Evolutionary conservation across 2,888 invertebrate genomes (phyloP), one percentile per base, ranked within the genome.

Genomic region (Vandiemenella viatica): DNA sequence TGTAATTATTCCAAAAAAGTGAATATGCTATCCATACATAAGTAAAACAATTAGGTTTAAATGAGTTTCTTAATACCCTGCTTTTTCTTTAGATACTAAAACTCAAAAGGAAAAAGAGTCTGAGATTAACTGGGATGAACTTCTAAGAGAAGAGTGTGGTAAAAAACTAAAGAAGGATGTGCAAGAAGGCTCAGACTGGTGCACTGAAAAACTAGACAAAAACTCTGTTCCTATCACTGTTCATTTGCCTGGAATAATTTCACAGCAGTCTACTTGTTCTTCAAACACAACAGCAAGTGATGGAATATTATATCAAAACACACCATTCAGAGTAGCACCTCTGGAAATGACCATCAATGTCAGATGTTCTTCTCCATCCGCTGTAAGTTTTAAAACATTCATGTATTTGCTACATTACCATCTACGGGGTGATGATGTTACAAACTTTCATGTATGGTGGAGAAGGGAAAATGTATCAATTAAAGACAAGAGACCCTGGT

Each of bases 341-440:
- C 63, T 63, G 21, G 72, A 73, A 15, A 66, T 72, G 48, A 63
- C 60, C 18, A 69, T 70, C 4, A 62, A 60, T 37, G 66, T 74
- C 43, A 66, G 65, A 57, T 64, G 65, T 5, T 62, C 60, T 18
- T 65, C 64, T 1, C 65, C 67, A 2, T 60, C 63, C 5, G 60
- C 64, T 50, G 67, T 67, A 17, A 65, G 65, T 47, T 20, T 13
- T 21, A 8, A 20, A 15, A 26, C n/a, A n/a, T n/a, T n/a, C n/a
- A n/a, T n/a, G n/a, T n/a, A n/a, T n/a, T n/a, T n/a, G n/a, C n/a
- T n/a, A n/a, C n/a, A n/a, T n/a, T n/a, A n/a, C n/a, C n/a, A n/a
- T n/a, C n/a, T n/a, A n/a, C n/a, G n/a, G n/a, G n/a, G n/a, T n/a
- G n/a, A n/a, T n/a, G n/a, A n/a, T n/a, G n/a, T n/a, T n/a, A n/a